Evolutionary conservation across 2,888 invertebrate species (phyloP), one percentile per base, ranked within the genome.

Genomic region (Zonitis immaculata): DNA sequence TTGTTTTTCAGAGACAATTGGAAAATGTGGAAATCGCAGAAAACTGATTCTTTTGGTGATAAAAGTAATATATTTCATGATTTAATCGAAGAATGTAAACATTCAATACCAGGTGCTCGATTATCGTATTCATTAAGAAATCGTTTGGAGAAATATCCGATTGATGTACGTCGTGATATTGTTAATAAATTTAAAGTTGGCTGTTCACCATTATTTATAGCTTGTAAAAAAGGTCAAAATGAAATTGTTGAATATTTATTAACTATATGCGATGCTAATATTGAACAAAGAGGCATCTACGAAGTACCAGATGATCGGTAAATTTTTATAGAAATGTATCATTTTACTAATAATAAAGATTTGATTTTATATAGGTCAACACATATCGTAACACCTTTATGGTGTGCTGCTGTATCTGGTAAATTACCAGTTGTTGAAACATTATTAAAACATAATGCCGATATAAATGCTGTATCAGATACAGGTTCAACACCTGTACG

Each of bases 381-480:
- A 60, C 94, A 94, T 77, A 81, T 81, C 67, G 94, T 91, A 2
- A 91, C 93, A 11, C 93, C 95, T 25, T 78, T 95, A 54, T 95
- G 95, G 95, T 89, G 89, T 77, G 93, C 95, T 1, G 89, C 93
- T 3, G 95, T 95, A 1, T 87, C 89, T 6, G 93, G 93, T 11
- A 87, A 87, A 62, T 73, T 92, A 11, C 79, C 81, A 39, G 87
- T 91, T 60, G 85, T 95, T 47, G 86, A 87, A 70, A 86, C 84
- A 73, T 80, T 95, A 51, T 82, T 91, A 16, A 81, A 84, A 54
- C 84, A 89, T 65, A 91, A 89, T 52, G 94, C 94, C 30, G 82
- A 88, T 69, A 83, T 95, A n/a, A 88, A 95, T 79, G 89, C 91
- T 35, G 82, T 87, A 42, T 91, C 90, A 0, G 94, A 94, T 77